Evolutionary conservation across 1,140 invertebrate species (phyloP), one percentile per base, ranked within the genome.

Genomic region (Drosophila pandora): DNA sequence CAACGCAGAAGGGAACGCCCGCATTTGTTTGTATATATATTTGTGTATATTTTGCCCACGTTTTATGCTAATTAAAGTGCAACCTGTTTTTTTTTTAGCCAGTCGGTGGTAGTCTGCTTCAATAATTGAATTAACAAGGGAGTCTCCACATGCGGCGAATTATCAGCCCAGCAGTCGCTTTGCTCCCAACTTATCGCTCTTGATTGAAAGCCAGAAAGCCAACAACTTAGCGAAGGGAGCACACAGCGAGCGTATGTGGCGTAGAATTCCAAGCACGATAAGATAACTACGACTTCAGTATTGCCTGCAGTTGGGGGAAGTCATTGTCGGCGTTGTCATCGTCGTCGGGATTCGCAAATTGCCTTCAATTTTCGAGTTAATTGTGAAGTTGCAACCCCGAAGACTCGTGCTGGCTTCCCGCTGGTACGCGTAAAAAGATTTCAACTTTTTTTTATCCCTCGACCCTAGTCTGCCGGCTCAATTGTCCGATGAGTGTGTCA

Each of bases 21-120:
- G 80, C 50, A 45, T 60, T 32, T 45, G 37, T 63, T 37, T 64
- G 63, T 52, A 49, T 64, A 32, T 59, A 47, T 58, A 47, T 64
- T 48, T 52, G 41, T 63, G 54, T 53, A 32, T 63, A 56, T 63
- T 76, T 79, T 45, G 64, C 64, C 57, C 63, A 47, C 62, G 59
- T 70, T 82, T 80, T 75, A 88, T 88, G 82, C 83, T 87, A 87
- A 87, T 88, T 88, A 71, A 79, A 69, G 63, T 87, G 82, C 82
- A 85, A 85, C 65, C 43, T 47, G 17, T 22, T 47, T 85, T 85
- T 71, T 58, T 87, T 73, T 85, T 53, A 64, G 70, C 45, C 58
- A 56, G 48, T 43, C 59, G 49, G 52, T 47, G 76, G 77, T 61
- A 43, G 8, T 60, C 34, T 17, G 13, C 13, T 43, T 21, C 34